Base-by-base conservation (phyloP, 2,113 vertebrate genomes). In the Festucalex cinctus region DNA sequence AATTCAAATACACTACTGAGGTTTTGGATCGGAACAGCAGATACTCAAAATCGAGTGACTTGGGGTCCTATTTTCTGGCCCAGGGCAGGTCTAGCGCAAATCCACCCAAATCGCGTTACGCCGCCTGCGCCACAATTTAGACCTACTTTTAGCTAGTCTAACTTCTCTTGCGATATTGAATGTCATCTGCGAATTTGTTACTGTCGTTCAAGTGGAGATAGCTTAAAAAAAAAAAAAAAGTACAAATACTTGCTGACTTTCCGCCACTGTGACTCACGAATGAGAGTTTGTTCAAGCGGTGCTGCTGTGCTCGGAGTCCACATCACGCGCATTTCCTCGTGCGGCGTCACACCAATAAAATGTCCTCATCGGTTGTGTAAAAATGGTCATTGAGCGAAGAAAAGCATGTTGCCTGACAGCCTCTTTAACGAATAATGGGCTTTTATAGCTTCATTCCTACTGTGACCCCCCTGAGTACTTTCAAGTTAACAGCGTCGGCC, bases 181-280 rank as follows among this genome's bases (percentile, higher is more conserved):
- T 32, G 4, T 32, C 28, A 2, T 32, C 28, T 4, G 28, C 28
- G 28, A 32, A 32, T 32, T 4, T 4, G 28, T 32, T 32, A n/a
- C n/a, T n/a, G n/a, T n/a, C n/a, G 28, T 32, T 32, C 2, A 32
- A 13, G 39, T 13, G 3, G 9, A 16, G 41, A 44, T 44, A 14
- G 3, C 43, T 44, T 12, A 16, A 44, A 44, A 16, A 32, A 43
- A 2, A 3, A 17, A 44, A 13, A 5, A 5, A 49, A 49, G 14
- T 43, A 12, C 41, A 43, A 17, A 16, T 62, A n/a, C 63, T 66
- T 75, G 59, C 68, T 75, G 70, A 75, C 77, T 75, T 75, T 36
- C 66, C 66, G 32, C 26, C 48, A 71, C 32, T 86, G 78, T 76
- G 68, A 85, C 76, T 83, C 84, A 80, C 70, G 81, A 85, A 84